Base-by-base conservation (phyloP, 2,113 vertebrate genomes). In the Oryzias javanicus region DNA sequence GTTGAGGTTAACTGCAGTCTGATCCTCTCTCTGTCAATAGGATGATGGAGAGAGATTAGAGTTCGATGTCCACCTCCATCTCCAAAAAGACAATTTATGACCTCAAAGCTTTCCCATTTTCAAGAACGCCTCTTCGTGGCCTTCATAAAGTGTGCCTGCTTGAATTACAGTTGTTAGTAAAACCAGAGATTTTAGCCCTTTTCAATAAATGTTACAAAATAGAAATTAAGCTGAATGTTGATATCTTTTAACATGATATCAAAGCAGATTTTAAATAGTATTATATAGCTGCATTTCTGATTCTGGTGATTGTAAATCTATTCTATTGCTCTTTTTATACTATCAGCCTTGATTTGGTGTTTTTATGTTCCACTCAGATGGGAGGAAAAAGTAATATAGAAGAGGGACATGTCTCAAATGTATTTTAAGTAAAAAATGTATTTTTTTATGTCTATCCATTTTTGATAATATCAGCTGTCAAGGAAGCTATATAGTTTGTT, bases 41-140 rank as follows among this genome's bases (percentile, higher is more conserved):
- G 79, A 86, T 88, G 81, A 86, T 76, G 70, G 83, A 82, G 86
- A 89, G 83, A 82, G 86, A 89, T 89, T 89, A 89, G 61, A 67
- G 58, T 54, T 42, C 55, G 82, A 84, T 74, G 82, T 57, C 83
- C 79, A 63, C 84, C 87, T 83, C 58, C 73, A 64, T 82, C 73
- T 55, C 65, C 86, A 87, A 67, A 71, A 66, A 78, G 72, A 84
- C 85, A 47, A 76, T 89, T 79, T 78, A 74, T 81, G 70, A 79
- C 78, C 71, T 60, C 61, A 67, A 67, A 72, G 65, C 67, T 16
- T 49, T 72, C 63, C 60, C 80, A 67, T 82, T 88, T 72, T 79
- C 70, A 78, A 65, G 81, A 63, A 67, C 49, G 50, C 63, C 63
- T 47, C 64, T 60, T 67, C 58, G 61, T n/a, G 4, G 55, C 22